These are phyloP conservation scores for Theonella swinhoei DNA, from an alignment of 37 sponge, comb jelly and placozoan genomes.

Conservation along the genomic window DNA sequence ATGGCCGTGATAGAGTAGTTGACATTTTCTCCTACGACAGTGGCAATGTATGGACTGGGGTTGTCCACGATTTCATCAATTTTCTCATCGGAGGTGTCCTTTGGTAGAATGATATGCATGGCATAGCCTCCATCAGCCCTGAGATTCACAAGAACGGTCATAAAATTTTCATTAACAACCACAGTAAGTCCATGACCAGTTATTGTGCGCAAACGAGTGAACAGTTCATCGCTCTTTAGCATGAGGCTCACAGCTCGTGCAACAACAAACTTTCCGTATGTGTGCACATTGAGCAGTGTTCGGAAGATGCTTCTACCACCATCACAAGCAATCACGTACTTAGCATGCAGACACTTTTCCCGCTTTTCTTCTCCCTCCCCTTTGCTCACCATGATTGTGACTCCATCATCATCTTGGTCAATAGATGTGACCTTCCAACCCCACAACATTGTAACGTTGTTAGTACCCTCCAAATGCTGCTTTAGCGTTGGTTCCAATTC, in stretches of 20 bases:
- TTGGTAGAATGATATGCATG: slow-evolving; percentile 32
- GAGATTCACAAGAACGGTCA: slow-evolving; percentile 24
- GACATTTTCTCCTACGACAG: slow-evolving; percentile 33
- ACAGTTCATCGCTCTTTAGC: slow-evolving; percentile 57
- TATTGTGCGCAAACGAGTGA: not conserved
- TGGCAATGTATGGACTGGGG: slow-evolving; percentile 8
- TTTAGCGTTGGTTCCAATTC: slow-evolving; percentile 63
- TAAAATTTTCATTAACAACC: not conserved
- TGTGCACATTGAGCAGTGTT: slow-evolving; percentile 54
- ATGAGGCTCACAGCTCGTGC: slow-evolving; percentile 59
- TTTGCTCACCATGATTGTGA: slow-evolving; percentile 12
- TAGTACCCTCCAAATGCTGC: slow-evolving; percentile 32
- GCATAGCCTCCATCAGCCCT: slow-evolving; percentile 31
- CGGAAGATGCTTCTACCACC: slow-evolving; percentile 67
- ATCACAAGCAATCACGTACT: slow-evolving; percentile 69
- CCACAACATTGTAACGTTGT: slow-evolving; percentile 36
- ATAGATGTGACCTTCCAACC: slow-evolving; percentile 46
- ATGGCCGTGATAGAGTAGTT: slow-evolving; percentile 31
- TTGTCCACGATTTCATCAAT: not conserved
- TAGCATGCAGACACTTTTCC: slow-evolving; percentile 46
- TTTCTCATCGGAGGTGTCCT: slow-evolving; percentile 21
- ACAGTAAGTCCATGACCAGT: slow-evolving; percentile 20
- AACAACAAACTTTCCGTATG: slow-evolving; percentile 62
- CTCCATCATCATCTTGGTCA: slow-evolving; percentile 61
- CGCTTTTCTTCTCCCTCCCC: not conserved